Conservation (phyloP, 1,140 invertebrate genomes). For the Bombus huntii region DNA sequence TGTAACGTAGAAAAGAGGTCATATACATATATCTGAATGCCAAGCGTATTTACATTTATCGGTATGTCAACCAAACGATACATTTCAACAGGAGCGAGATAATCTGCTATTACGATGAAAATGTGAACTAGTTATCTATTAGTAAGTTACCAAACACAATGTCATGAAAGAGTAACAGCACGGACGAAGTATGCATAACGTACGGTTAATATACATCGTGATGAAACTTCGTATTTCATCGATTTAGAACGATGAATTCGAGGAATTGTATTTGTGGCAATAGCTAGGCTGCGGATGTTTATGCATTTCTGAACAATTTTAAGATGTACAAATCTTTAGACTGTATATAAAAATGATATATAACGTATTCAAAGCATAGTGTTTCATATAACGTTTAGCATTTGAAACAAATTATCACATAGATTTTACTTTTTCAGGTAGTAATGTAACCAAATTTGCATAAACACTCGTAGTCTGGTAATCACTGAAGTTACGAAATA, state of each 20-base stretch:
- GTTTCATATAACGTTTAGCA: neutral
- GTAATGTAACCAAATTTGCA: neutral
- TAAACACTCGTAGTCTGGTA: neutral
- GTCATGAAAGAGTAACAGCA: neutral
- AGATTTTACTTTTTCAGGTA: too few relatives aligned
- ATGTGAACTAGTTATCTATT: neutral
- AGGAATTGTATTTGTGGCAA: neutral
- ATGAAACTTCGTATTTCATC: neutral
- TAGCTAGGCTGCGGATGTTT: neutral
- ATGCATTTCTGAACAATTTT: too few relatives aligned
- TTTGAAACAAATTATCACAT: neutral
- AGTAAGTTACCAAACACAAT: neutral
- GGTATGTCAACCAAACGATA: neutral
- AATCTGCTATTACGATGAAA: neutral
- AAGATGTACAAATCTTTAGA: too few relatives aligned
- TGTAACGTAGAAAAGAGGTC: neutral
- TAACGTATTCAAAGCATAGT: neutral
- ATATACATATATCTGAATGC: neutral
- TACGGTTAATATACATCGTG: neutral
- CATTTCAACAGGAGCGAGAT: neutral
- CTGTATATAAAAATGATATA: too few relatives aligned
- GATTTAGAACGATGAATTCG: neutral
- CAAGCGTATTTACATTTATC: slow-evolving; percentile 19
- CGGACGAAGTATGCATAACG: neutral
- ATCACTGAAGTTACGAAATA: neutral